phyloP scores from a whole-genome alignment of 2,113 vertebrate genomes.

The Irena cyanogastra region DNA sequence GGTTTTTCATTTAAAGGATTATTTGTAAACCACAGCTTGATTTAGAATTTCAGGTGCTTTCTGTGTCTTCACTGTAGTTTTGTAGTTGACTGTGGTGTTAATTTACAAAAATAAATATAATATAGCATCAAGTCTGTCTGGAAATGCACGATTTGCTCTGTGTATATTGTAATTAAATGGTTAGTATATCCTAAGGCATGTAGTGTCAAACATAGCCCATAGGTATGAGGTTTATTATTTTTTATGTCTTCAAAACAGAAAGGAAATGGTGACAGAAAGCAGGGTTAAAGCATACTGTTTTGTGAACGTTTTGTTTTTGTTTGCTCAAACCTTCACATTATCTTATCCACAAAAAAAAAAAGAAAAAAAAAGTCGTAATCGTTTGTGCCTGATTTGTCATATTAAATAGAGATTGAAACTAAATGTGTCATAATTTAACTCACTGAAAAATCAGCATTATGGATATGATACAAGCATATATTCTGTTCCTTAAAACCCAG shows the following conservation, averaged over 20 bases:
- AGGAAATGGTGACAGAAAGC: slow-evolving; percentile 49
- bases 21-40: slow-evolving; percentile 71
- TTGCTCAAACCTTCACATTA: slow-evolving; percentile 80
- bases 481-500: slow-evolving; percentile 19
- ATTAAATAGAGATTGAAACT: slow-evolving; percentile 46
- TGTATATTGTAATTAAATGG: slow-evolving; percentile 70
- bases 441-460: slow-evolving; percentile 47
- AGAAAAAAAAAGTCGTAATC: slow-evolving; percentile 69
- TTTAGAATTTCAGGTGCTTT: slow-evolving; percentile 69
- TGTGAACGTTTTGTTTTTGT: slow-evolving; percentile 81
- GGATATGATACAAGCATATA: slow-evolving; percentile 32
- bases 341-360: slow-evolving; percentile 73
- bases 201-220: slow-evolving; percentile 78
- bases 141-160: slow-evolving; percentile 69
- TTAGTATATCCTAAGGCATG: slow-evolving; percentile 79
- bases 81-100: slow-evolving; percentile 69
- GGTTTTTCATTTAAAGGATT: slow-evolving; percentile 68
- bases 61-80: slow-evolving; percentile 74
- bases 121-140: slow-evolving; percentile 68
- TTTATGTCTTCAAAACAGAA: slow-evolving; percentile 65
- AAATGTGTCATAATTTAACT: slow-evolving; percentile 47
- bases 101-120: slow-evolving; percentile 70
- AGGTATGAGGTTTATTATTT: slow-evolving; percentile 60
- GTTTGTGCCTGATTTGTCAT: slow-evolving; percentile 90
- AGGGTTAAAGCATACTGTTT: slow-evolving; percentile 81